Percentiles rank a stretch among this genome's conserved stretches.
phyloP scores from a whole-genome alignment of 2,797 vertebrate species.

The Sebastes umbrosus region DNA sequence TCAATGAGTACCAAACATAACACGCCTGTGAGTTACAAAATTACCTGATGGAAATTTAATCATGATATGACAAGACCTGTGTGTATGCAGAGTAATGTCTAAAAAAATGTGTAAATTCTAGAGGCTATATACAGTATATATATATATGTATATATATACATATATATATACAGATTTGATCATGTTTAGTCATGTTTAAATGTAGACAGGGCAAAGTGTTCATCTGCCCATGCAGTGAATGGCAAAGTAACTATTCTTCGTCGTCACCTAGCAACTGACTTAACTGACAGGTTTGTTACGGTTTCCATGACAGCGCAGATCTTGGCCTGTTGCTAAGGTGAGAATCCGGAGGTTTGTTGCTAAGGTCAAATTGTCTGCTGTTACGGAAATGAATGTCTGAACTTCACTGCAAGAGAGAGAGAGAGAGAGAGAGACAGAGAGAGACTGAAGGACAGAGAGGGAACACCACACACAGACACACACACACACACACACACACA shows the following conservation, averaged over 20 bases:
- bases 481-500: background rate
- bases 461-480: background rate
- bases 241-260: slow-evolving; percentile 27
- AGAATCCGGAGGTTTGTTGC: slow-evolving; percentile 57
- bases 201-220: background rate
- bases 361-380: slow-evolving; percentile 63
- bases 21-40: background rate
- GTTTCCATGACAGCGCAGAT: slow-evolving; percentile 70
- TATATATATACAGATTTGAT: background rate
- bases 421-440: background rate
- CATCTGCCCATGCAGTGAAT: background rate
- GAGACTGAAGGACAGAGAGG: background rate
- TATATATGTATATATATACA: rapidly evolving
- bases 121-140: too few relatives aligned
- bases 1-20: background rate
- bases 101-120: too few relatives aligned
- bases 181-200: background rate
- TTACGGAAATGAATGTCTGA: slow-evolving; percentile 57
- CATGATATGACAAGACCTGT: background rate
- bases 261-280: slow-evolving; percentile 62
- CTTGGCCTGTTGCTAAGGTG: slow-evolving; percentile 60
- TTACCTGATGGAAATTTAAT: background rate
- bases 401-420: slow-evolving; percentile 12
- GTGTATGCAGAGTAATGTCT: background rate
- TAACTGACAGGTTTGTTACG: slow-evolving; percentile 58